Percentiles rank a stretch among this genome's conserved stretches.
These are phyloP conservation scores for Acanthopagrus latus DNA, from an alignment of 2,797 vertebrate genomes.

Conservation along the genomic window DNA sequence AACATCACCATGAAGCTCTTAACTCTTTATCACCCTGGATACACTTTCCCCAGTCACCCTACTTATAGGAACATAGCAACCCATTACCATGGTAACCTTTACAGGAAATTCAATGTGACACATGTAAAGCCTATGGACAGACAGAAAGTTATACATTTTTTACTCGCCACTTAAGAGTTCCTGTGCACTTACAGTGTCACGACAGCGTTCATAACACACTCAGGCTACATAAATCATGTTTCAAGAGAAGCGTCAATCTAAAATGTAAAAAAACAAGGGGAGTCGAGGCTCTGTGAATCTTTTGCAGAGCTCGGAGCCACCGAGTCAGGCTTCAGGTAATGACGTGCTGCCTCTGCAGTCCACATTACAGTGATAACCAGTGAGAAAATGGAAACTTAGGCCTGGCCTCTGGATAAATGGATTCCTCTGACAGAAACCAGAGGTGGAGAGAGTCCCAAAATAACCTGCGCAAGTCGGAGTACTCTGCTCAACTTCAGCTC, in stretches of 20 bases:
- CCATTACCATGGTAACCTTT: conserved; percentile 8
- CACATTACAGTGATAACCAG: conserved; percentile 35
- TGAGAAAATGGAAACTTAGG: conserved; percentile 65
- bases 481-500: conserved; percentile 25
- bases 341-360: conserved; percentile 20
- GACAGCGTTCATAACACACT: background rate
- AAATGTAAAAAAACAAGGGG: conserved; percentile 4
- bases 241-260: conserved; percentile 4
- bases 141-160: conserved; percentile 22
- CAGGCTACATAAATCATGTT: conserved; percentile 1
- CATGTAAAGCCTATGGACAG: background rate
- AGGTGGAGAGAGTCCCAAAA: conserved; percentile 62
- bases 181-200: background rate
- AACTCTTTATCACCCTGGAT: background rate
- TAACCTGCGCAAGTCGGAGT: conserved; percentile 48
- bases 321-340: conserved; percentile 37
- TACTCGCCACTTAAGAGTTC: background rate
- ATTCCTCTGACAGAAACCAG: conserved; percentile 68
- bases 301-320: background rate
- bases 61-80: background rate
- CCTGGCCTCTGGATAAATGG: conserved; percentile 49
- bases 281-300: background rate
- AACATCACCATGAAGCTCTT: background rate
- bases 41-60: background rate
- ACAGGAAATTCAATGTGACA: conserved; percentile 4